Evolutionary conservation across 2,113 vertebrate species (phyloP).

Genomic region (Microcebus lehilahytsara): DNA sequence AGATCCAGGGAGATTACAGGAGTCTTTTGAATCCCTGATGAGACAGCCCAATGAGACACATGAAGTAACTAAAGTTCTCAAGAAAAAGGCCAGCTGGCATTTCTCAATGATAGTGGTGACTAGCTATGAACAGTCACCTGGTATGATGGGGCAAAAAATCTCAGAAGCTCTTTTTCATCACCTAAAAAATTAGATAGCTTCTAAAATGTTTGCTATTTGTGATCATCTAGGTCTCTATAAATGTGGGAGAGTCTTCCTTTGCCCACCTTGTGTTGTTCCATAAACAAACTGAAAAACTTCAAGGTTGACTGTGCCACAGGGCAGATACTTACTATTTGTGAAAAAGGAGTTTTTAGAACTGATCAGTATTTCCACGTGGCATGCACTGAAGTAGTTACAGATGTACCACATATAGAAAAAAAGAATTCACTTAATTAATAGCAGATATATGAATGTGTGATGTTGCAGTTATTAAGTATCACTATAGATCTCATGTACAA

Average conservation of each 20-base stretch:
- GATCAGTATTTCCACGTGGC: neutral
- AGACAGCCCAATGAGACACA: constrained; percentile 42
- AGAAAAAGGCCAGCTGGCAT: neutral
- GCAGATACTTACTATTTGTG: neutral
- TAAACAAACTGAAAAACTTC: neutral
- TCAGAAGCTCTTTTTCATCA: neutral
- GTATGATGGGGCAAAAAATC: neutral
- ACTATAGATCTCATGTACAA: neutral
- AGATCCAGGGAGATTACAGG: constrained; percentile 53
- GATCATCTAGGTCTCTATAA: neutral
- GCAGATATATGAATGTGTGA: neutral
- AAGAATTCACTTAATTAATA: neutral
- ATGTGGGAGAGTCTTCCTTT: neutral
- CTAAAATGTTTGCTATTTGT: neutral
- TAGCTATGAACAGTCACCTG: neutral
- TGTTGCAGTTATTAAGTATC: neutral
- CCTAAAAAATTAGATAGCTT: neutral
- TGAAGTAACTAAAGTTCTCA: constrained; percentile 3
- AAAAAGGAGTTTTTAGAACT: neutral
- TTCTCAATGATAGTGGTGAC: neutral
- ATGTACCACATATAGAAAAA: neutral
- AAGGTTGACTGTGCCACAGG: neutral
- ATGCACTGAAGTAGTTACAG: neutral
- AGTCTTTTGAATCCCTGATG: constrained; percentile 41
- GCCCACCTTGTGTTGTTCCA: neutral